phyloP scores from a whole-genome alignment of 2,797 vertebrate species.

The Periophthalmus magnuspinnatus region DNA sequence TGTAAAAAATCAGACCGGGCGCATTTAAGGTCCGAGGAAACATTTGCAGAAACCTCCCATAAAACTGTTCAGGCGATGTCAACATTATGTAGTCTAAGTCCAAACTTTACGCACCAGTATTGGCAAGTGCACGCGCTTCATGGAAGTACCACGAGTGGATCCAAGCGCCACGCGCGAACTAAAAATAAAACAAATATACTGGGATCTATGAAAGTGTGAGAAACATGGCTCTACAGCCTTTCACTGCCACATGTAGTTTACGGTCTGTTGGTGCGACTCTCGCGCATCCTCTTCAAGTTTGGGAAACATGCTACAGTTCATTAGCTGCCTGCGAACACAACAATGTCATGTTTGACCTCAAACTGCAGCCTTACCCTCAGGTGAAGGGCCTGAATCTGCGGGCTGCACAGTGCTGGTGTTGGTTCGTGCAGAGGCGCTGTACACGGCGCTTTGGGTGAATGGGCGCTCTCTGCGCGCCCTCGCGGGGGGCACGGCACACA shows the following conservation, averaged over 20 bases:
- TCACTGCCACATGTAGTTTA: not conserved
- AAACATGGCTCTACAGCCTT: too few species aligned
- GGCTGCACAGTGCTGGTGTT: not conserved
- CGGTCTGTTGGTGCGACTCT: not conserved
- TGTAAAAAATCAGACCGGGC: not conserved
- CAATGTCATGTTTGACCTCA: not conserved
- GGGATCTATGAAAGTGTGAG: too few species aligned
- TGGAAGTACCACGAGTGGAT: not conserved
- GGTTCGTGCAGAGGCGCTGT: conserved; percentile 1
- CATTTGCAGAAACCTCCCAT: not conserved
- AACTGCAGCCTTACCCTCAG: not conserved
- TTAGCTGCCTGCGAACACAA: not conserved
- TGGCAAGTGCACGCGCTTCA: not conserved
- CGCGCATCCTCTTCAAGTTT: not conserved
- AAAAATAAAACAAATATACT: not conserved
- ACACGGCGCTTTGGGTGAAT: conserved; percentile 41
- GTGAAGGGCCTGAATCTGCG: not conserved
- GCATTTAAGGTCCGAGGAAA: not conserved
- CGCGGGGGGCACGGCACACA: conserved; percentile 61
- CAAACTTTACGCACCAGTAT: not conserved
- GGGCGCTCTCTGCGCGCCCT: conserved; percentile 38
- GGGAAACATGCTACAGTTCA: not conserved
- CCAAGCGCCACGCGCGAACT: not conserved
- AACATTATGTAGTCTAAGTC: not conserved
- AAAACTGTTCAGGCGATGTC: not conserved